Evolutionary conservation across 2,797 vertebrate species (phyloP), one percentile per base, ranked within the genome.

Genomic region (Diplodus puntazzo): DNA sequence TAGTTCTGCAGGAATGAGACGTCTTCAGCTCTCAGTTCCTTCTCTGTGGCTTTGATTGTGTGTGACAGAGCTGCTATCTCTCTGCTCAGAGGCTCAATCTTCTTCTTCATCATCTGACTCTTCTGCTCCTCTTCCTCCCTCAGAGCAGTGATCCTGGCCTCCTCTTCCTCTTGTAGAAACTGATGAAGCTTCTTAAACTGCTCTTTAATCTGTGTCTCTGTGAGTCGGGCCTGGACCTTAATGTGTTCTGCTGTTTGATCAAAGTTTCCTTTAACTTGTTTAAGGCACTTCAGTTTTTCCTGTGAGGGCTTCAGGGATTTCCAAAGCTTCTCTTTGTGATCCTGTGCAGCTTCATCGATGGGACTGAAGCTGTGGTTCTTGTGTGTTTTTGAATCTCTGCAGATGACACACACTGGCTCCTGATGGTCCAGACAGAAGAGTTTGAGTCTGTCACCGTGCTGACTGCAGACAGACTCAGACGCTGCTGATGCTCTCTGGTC

Each of bases 101-200:
- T 27, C 27, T 27, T 27, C 27, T 27, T 27, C 27, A 27, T 75
- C 54, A 10, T 20, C 21, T 25, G 20, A 62, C 43, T 78, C 66
- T 78, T 83, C 61, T 42, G 54, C 50, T 50, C 11, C 66, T 83
- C 72, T 75, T 83, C 81, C 18, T 59, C 62, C 25, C 14, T 75
- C 63, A 83, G 62, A 63, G 64, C 73, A 21, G 12, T 4, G 63
- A 79, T 64, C 53, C 69, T 68, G 14, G 42, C 48, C 69, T 80
- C 65, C 49, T 84, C 64, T 67, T 84, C 69, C 18, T 80, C 60
- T 9, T 49, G 1, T 45, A 76, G 62, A 52, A 81, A 72, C 27
- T 57, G 20, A 9, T 58, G 77, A 60, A 84, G 55, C 69, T 43
- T 74, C 66, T 62, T n/a, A 63, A 84, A 77, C 78, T 77, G 50